Percentiles rank a stretch among this genome's conserved stretches.
phyloP scores from a whole-genome alignment of 2,797 vertebrate genomes.

The Apogon talboti region DNA sequence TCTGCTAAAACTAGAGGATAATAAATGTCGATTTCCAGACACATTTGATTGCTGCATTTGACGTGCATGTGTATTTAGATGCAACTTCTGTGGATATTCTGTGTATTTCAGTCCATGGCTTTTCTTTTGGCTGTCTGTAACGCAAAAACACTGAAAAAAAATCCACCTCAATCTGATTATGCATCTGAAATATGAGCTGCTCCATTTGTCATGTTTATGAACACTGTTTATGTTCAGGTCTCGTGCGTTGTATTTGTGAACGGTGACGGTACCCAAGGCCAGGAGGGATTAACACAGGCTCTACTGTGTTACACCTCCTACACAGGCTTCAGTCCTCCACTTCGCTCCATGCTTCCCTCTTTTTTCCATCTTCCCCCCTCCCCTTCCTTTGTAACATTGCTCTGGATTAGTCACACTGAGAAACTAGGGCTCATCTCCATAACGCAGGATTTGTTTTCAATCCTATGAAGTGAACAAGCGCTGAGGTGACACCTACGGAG shows the following conservation, averaged over 20 bases:
- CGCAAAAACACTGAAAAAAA: background rate
- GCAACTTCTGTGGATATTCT: background rate
- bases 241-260: slow-evolving; percentile 18
- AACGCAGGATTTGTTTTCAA: slow-evolving; percentile 77
- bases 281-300: slow-evolving; percentile 68
- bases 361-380: slow-evolving; percentile 33
- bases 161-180: background rate
- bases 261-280: slow-evolving; percentile 36
- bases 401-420: slow-evolving; percentile 76
- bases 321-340: slow-evolving; percentile 66
- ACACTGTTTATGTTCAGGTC: slow-evolving; percentile 12
- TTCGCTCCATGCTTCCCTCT: slow-evolving; percentile 63
- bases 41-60: too few species aligned
- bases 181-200: background rate
- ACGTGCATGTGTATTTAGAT: too few species aligned
- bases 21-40: too few species aligned
- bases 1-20: too few species aligned
- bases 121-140: background rate
- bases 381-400: slow-evolving; percentile 54
- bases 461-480: slow-evolving; percentile 69
- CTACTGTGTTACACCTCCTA: slow-evolving; percentile 71
- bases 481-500: slow-evolving; percentile 56
- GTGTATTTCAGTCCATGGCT: background rate
- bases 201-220: slow-evolving; percentile 14
- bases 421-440: slow-evolving; percentile 83